Evolutionary conservation across 1,140 invertebrate species (phyloP), one percentile per base, ranked within the genome.

Genomic region (Anastatus disparis): DNA sequence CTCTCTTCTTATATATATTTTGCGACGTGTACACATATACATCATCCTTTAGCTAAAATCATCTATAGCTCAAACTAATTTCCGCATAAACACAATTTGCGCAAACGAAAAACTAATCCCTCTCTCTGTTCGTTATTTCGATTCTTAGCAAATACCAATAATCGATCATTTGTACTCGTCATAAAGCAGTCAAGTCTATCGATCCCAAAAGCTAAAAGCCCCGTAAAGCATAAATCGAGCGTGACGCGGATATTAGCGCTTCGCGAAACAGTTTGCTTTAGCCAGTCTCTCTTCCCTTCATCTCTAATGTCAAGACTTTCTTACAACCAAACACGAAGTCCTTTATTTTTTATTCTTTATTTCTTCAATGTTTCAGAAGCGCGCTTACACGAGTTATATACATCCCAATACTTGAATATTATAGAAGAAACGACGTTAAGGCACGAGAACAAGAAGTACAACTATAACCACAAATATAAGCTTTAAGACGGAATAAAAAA

Each of bases 221-320:
- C n/a, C n/a, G n/a, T 17, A 15, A 58, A 31, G 27, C 53, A 65
- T 71, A 66, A 71, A 71, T 71, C 70, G 70, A 71, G 15, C 70
- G 55, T 66, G 70, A 71, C 56, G 48, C 70, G 53, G 46, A 64
- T 64, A 64, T 70, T 70, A 56, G 59, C 68, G 50, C n/a, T 46
- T 38, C 27, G 59, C 24, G 26, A 35, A 35, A 35, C 31, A 35
- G n/a, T n/a, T n/a, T n/a, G n/a, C n/a, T n/a, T n/a, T n/a, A n/a
- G n/a, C 27, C 26, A 38, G 69, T 68, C 69, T 38, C n/a, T n/a
- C n/a, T n/a, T n/a, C n/a, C 73, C 29, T 74, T 61, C 59, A 40
- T 72, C 42, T 40, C 12, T 17, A 26, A n/a, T 4, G 40, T 53
- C 52, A 20, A 52, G n/a, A n/a, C n/a, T n/a, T n/a, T n/a, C n/a